A percentile compares a stretch with the other conserved stretches of the same genome.
Conservation (phyloP, 1,140 invertebrate genomes). For the silkworm (Bombyx mori) region DNA sequence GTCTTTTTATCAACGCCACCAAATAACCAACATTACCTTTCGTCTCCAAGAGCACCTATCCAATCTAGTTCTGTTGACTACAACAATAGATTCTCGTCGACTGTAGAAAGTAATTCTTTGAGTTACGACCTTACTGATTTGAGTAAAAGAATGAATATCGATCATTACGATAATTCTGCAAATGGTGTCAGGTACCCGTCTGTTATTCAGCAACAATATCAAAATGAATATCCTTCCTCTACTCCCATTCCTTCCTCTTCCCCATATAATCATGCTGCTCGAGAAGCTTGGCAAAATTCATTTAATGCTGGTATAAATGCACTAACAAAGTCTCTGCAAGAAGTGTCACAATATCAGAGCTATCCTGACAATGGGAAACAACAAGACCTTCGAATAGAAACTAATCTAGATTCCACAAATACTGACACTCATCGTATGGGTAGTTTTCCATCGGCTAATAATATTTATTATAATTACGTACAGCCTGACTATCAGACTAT, state of each 20-base stretch:
- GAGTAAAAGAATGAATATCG: slow-evolving; percentile 55
- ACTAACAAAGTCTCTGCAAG: slow-evolving; percentile 44
- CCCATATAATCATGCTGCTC: slow-evolving; percentile 34
- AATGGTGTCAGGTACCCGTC: slow-evolving; percentile 50
- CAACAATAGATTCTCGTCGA: slow-evolving; percentile 34
- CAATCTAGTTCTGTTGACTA: slow-evolving; percentile 46
- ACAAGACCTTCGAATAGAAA: slow-evolving; percentile 30
- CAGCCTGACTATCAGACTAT: slow-evolving; percentile 41
- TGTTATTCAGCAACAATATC: slow-evolving; percentile 46
- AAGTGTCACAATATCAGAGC: slow-evolving; percentile 38
- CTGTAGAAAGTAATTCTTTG: slow-evolving; percentile 27
- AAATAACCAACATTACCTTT: slow-evolving; percentile 55
- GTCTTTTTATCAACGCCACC: slow-evolving; percentile 50
- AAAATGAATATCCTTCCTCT: slow-evolving; percentile 39
- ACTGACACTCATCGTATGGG: slow-evolving; percentile 45
- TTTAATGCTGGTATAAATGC: slow-evolving; percentile 28
- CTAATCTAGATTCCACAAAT: slow-evolving; percentile 34
- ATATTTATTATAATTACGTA: slow-evolving; percentile 44
- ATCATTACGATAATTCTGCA: slow-evolving; percentile 62
- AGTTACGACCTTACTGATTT: slow-evolving; percentile 36
- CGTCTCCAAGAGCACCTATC: slow-evolving; percentile 43
- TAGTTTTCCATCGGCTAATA: slow-evolving; percentile 43
- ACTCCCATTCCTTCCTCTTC: slow-evolving; percentile 39
- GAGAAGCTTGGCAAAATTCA: slow-evolving; percentile 39
- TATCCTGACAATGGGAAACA: slow-evolving; percentile 34